Base-by-base conservation (phyloP, 2,113 vertebrate species). In the Mormyrus iriodes region DNA sequence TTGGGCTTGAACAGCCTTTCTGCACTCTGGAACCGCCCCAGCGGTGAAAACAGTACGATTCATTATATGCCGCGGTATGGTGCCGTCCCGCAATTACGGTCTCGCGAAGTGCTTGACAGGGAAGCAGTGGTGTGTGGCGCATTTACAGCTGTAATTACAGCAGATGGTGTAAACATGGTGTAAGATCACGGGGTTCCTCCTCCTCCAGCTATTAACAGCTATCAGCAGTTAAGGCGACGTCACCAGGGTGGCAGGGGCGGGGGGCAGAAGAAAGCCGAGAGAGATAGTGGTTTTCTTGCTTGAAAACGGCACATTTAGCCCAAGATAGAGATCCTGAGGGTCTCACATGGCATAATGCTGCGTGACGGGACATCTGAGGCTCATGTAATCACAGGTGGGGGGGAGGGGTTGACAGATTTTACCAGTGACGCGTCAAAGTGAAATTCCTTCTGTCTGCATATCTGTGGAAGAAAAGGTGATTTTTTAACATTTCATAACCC, bases 271-370 rank as follows among this genome's bases (percentile, higher is more conserved):
- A 89, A 91, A 90, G 88, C 88, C 42, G 55, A 73, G 88, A 85
- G 90, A 88, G 83, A 55, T 82, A 90, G 90, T 85, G 76, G 87
- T 90, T 88, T 73, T 85, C 48, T 48, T 83, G 24, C 84, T 53
- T 31, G 31, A 49, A 44, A 46, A 49, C n/a, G 15, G 9, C 3
- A 21, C 19, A 48, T 87, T 39, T 27, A 35, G 8, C 61, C 61
- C 31, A 2, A 39, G 31, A 73, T 39, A 46, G 24, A 87, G 39
- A 27, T 10, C 35, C 35, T 44, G 31, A 10, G 69, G 69, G 69
- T 15, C 73, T 79, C 17, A 42, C 8, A 48, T 46, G 17, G 35
- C 15, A 12, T 48, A 24, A 55, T 39, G 84, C n/a, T 19, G 27
- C 13, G 4, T 86, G 46, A 86, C 13, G 2, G 49, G 48, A 86